phyloP scores from a whole-genome alignment of 2,797 vertebrate species.

The Limnodromus scolopaceus region DNA sequence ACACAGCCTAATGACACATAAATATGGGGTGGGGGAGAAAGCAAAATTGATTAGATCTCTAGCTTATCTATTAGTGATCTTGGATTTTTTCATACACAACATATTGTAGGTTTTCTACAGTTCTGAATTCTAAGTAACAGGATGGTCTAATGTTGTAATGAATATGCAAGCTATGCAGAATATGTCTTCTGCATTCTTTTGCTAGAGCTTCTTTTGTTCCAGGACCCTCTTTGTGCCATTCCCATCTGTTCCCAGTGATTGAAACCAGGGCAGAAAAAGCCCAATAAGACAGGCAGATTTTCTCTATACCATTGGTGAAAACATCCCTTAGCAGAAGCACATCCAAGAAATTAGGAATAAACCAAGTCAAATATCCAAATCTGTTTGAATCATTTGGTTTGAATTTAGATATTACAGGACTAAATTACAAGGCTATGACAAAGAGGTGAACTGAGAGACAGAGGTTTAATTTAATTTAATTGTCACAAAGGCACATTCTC shows the following conservation, averaged over 20 bases:
- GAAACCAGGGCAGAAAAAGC: background rate
- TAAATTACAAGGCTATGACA: background rate
- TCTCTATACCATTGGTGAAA: background rate
- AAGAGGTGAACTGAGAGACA: background rate
- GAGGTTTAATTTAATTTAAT: background rate
- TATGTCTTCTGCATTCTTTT: background rate
- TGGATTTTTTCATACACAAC: background rate
- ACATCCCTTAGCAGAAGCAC: background rate
- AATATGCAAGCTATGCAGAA: background rate
- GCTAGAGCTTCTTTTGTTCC: background rate
- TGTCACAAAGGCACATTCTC: background rate
- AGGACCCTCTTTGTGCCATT: background rate
- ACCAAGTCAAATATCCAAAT: background rate
- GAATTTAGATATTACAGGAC: background rate
- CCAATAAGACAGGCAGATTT: background rate
- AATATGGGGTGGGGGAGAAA: background rate
- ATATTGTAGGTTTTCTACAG: background rate
- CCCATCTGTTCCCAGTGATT: background rate
- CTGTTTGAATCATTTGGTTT: background rate
- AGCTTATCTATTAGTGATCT: background rate
- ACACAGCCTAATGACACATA: background rate
- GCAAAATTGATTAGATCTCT: background rate
- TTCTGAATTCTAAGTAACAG: background rate
- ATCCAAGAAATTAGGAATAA: background rate
- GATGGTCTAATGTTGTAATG: background rate